Evolutionary conservation across 2,113 vertebrate genomes (phyloP), one percentile per base, ranked within the genome.

Genomic region (Lophochroa leadbeateri): DNA sequence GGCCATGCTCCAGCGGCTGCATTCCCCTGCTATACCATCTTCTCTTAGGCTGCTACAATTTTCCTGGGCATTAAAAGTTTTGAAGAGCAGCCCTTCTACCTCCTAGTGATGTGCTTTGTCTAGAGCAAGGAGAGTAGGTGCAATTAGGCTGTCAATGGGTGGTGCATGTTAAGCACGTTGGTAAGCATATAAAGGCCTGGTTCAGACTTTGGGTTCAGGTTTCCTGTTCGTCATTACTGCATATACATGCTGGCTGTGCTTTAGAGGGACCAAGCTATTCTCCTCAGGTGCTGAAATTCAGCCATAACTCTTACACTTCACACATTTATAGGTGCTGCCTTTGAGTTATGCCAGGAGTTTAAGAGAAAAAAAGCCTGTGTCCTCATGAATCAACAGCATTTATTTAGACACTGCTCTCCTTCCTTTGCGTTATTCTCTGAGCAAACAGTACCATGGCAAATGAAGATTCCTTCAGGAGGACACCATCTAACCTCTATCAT

Each of bases 131-230:
- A 27, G 28, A 31, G 29, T 13, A 39, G n/a, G 21, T 35, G 37
- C 25, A 3, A 39, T 53, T n/a, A n/a, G 55, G 15, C 7, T 82
- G 49, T 53, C 49, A 17, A 53, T 31, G 60, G 39, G 17, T 69
- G 53, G 18, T 74, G 13, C 27, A 1, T 18, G 6, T 11, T 35
- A 24, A 49, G n/a, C 44, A 78, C 2, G 1, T 85, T 1, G 0
- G 17, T 43, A 28, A 69, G 19, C 29, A 6, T 29, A 8, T 11
- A 13, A 57, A 60, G 44, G n/a, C 39, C 69, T 13, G 37, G 39
- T 64, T 75, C 47, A 74, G 65, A 15, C 23, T 11, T n/a, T 31
- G 37, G 21, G 27, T 50, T 69, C 43, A 13, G 6, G 19, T 58
- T 68, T 72, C 31, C 53, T 64, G 0, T 53, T 78, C 28, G 23